Evolutionary conservation across 2,888 invertebrate genomes (phyloP).

Genomic region (Lasioglossum lativentre): DNA sequence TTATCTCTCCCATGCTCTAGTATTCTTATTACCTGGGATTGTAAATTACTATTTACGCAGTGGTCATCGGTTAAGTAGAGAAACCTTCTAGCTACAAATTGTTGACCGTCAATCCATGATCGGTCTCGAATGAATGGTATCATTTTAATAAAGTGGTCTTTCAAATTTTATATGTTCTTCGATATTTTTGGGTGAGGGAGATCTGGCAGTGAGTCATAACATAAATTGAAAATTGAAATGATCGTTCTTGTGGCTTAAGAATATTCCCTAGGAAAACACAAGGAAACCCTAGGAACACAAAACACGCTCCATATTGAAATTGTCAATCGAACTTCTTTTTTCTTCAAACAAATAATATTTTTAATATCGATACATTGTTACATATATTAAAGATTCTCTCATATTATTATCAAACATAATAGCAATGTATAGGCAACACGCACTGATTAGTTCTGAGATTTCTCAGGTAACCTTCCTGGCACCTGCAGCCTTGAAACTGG

Average conservation of each 20-base stretch:
- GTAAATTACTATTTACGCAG: too few species aligned
- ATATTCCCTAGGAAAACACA: not conserved
- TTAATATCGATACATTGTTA: not conserved
- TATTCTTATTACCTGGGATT: too few species aligned
- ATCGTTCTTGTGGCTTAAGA: too few species aligned
- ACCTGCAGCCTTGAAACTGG: too few species aligned
- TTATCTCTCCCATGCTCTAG: not conserved
- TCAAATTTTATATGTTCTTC: not conserved
- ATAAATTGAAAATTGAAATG: not conserved
- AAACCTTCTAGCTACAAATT: too few species aligned
- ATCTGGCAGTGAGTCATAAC: not conserved
- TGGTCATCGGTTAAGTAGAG: too few species aligned
- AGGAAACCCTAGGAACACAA: too few species aligned
- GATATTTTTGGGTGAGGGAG: not conserved
- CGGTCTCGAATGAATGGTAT: too few species aligned
- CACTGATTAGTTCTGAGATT: not conserved
- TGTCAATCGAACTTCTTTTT: not conserved
- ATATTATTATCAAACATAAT: not conserved
- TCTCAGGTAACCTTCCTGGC: not conserved
- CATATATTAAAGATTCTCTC: not conserved
- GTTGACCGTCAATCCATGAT: too few species aligned
- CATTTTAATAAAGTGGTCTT: not conserved
- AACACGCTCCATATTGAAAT: not conserved
- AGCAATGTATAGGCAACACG: not conserved
- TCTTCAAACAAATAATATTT: not conserved